Conservation (phyloP, 2,797 vertebrate genomes). For the Chanos chanos region DNA sequence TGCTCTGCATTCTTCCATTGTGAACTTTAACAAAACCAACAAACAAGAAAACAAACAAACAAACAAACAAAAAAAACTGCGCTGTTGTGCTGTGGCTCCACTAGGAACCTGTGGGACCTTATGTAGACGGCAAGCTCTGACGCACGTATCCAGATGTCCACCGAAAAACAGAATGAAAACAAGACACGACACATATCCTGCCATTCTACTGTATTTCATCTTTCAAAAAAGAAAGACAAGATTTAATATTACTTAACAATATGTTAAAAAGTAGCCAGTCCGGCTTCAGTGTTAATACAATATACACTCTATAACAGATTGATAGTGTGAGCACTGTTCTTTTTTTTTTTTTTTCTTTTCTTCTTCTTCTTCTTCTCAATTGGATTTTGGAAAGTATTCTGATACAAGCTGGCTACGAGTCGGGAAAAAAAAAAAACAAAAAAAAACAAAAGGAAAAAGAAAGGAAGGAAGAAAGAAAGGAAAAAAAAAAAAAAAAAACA, state of each 20-base stretch:
- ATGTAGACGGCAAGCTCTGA: no score
- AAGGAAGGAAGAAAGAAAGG: conserved; percentile 44
- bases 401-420: conserved; percentile 98
- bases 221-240: conserved; percentile 99
- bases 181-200: conserved; percentile 78
- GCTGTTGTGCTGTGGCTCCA: no score
- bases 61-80: no score
- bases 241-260: conserved; percentile 99
- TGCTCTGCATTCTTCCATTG: no score
- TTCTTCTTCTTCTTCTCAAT: no score
- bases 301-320: conserved; percentile 98
- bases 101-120: no score
- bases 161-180: conserved; percentile 59
- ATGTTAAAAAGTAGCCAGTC: conserved; percentile 99
- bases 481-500: conserved; percentile 45
- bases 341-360: no score
- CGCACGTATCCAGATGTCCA: neutral
- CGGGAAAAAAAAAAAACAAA: conserved; percentile 68
- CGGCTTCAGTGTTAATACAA: conserved; percentile 99
- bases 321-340: conserved; percentile 94
- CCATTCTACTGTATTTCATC: conserved; percentile 99
- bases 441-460: conserved; percentile 34
- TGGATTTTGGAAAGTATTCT: conserved; percentile 89
- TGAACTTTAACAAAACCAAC: no score
- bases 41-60: no score